Evolutionary conservation across 2,113 vertebrate genomes (phyloP).

Genomic region (Apodemus sylvaticus): DNA sequence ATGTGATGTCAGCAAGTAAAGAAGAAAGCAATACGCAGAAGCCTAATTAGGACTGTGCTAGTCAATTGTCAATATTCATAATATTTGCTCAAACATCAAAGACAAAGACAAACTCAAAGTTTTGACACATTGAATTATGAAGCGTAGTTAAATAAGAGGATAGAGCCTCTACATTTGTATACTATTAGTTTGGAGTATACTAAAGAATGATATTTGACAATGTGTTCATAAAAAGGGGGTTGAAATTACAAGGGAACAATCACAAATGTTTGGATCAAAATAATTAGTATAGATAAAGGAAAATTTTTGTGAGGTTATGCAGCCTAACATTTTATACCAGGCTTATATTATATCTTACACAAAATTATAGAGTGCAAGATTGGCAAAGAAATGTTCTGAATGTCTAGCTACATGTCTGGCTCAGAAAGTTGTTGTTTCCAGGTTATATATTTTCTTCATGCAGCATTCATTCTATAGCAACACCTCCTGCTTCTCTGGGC

Average conservation of each 20-base stretch:
- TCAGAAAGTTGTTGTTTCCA: not conserved
- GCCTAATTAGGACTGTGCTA: not conserved
- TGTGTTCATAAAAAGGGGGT: not conserved
- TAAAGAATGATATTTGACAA: not conserved
- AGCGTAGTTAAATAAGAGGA: not conserved
- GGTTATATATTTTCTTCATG: not conserved
- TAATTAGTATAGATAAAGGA: not conserved
- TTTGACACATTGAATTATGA: not conserved
- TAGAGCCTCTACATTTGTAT: not conserved
- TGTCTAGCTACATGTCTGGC: not conserved
- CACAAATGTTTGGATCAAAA: not conserved
- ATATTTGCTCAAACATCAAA: not conserved
- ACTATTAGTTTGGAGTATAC: not conserved
- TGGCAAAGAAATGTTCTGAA: not conserved
- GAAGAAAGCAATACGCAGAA: not conserved
- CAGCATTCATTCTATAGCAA: too few relatives aligned
- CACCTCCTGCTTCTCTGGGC: not conserved
- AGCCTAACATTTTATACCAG: not conserved
- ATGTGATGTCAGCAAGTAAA: fast-evolving
- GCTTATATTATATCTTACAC: not conserved
- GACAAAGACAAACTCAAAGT: not conserved
- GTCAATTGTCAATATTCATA: not conserved
- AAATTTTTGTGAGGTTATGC: not conserved
- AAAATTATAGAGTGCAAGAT: not conserved
- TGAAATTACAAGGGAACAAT: not conserved